Conservation (phyloP, 2,797 vertebrate species). For the Cossypha caffra region DNA sequence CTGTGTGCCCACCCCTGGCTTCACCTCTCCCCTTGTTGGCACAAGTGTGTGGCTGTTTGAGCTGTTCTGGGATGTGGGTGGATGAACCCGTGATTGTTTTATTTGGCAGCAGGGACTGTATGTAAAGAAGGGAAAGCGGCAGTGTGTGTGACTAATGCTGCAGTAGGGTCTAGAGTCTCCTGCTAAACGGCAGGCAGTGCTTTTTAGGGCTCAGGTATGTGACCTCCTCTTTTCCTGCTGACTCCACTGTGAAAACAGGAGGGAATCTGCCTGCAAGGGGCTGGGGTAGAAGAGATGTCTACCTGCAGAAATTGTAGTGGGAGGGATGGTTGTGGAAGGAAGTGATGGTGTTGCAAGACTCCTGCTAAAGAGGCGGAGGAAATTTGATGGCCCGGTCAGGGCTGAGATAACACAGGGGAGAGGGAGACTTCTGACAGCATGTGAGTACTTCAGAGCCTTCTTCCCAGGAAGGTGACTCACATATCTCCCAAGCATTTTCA, state of each 20-base stretch:
- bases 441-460: not conserved
- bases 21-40: not conserved
- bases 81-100: not conserved
- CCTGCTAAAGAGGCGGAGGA: not conserved
- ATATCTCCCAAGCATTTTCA: not conserved
- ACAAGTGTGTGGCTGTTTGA: not conserved
- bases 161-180: slow-evolving; percentile 23
- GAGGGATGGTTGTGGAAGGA: slow-evolving; percentile 21
- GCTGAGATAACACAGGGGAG: not conserved
- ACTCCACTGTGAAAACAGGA: not conserved
- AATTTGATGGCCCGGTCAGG: not conserved
- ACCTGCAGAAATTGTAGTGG: not conserved
- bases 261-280: not conserved
- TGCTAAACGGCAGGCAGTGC: slow-evolving; percentile 29
- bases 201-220: not conserved
- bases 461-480: not conserved
- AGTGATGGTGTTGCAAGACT: not conserved
- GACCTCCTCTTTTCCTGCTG: slow-evolving; percentile 12
- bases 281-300: slow-evolving; percentile 9
- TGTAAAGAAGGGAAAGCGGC: slow-evolving; percentile 45
- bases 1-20: not conserved
- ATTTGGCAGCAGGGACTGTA: slow-evolving; percentile 52
- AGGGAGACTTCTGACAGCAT: not conserved
- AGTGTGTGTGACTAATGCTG: slow-evolving; percentile 56
- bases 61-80: slow-evolving; percentile 6